phyloP scores from a whole-genome alignment of 92 coral and sea anemone genomes.

The Diadumene lineata region DNA sequence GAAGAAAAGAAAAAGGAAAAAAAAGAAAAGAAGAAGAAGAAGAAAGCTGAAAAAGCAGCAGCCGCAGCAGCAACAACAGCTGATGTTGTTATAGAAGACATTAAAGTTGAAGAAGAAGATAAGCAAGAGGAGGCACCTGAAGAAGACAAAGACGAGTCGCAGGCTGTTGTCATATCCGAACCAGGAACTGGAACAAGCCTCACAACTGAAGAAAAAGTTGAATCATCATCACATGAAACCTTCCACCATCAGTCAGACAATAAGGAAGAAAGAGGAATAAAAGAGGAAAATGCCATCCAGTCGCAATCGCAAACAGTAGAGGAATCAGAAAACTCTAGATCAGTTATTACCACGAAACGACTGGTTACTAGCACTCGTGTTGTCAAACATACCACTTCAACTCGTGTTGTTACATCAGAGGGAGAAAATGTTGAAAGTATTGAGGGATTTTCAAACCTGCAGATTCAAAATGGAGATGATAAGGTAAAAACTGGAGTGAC shows the following conservation, averaged over 20 bases:
- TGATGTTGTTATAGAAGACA: slow-evolving; percentile 29
- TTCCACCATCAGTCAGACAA: slow-evolving; percentile 47
- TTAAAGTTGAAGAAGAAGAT: slow-evolving; percentile 39
- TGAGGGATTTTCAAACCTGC: slow-evolving; percentile 45
- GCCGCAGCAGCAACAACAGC: slow-evolving; percentile 32
- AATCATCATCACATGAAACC: slow-evolving; percentile 31
- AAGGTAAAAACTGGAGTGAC: slow-evolving; percentile 17
- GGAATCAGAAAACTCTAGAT: slow-evolving; percentile 43
- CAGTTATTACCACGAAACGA: slow-evolving; percentile 45
- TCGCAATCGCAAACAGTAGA: slow-evolving; percentile 44
- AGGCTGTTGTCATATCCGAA: slow-evolving; percentile 50
- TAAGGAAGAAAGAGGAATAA: slow-evolving; percentile 50
- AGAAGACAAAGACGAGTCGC: slow-evolving; percentile 45
- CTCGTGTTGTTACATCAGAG: slow-evolving; percentile 66
- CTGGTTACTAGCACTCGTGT: slow-evolving; percentile 70
- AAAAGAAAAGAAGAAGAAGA: slow-evolving; percentile 49
- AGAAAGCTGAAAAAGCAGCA: slow-evolving; percentile 37
- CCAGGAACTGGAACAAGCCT: slow-evolving; percentile 30
- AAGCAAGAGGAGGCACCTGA: slow-evolving; percentile 44
- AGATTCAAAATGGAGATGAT: slow-evolving; percentile 76
- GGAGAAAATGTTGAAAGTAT: slow-evolving; percentile 62
- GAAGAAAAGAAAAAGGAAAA: slow-evolving; percentile 55
- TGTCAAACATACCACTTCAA: slow-evolving; percentile 64
- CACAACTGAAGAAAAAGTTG: slow-evolving; percentile 39
- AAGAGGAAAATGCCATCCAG: slow-evolving; percentile 47